Evolutionary conservation across 2,797 vertebrate genomes (phyloP).

Genomic region (Cephalopachus bancanus): DNA sequence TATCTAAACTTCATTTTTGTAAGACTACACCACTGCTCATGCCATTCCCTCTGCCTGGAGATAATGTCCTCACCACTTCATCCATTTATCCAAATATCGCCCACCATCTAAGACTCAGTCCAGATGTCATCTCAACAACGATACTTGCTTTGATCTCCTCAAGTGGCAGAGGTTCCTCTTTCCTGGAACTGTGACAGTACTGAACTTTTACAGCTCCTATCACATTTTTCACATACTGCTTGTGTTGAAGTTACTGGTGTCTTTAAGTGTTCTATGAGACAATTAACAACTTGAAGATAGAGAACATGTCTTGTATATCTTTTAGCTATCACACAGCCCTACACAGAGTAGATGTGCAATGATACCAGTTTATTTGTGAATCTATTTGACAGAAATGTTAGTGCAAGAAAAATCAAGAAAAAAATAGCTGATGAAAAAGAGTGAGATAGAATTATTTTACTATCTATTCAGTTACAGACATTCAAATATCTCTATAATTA

Average conservation of each 20-base stretch:
- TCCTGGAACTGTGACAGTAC: neutral
- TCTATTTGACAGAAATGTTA: neutral
- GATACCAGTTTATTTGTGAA: neutral
- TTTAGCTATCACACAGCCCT: neutral
- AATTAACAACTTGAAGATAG: neutral
- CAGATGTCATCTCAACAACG: neutral
- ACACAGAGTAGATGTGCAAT: neutral
- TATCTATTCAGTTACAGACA: neutral
- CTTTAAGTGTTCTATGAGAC: conserved; percentile 36
- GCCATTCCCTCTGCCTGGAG: neutral
- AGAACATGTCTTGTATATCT: neutral
- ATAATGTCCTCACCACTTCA: conserved; percentile 10
- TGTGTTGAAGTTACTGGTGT: conserved; percentile 25
- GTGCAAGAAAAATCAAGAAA: neutral
- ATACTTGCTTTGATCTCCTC: conserved; percentile 51
- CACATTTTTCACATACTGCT: conserved; percentile 10
- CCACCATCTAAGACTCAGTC: conserved; percentile 6
- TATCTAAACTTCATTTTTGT: neutral
- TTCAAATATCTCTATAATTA: neutral
- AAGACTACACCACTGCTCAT: neutral
- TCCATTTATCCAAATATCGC: neutral
- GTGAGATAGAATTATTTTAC: neutral
- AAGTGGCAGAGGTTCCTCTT: neutral
- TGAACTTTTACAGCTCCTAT: conserved; percentile 7
- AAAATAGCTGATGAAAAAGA: neutral